Evolutionary conservation across 2,888 invertebrate genomes (phyloP).

Genomic region (Dichetophora obliterata): DNA sequence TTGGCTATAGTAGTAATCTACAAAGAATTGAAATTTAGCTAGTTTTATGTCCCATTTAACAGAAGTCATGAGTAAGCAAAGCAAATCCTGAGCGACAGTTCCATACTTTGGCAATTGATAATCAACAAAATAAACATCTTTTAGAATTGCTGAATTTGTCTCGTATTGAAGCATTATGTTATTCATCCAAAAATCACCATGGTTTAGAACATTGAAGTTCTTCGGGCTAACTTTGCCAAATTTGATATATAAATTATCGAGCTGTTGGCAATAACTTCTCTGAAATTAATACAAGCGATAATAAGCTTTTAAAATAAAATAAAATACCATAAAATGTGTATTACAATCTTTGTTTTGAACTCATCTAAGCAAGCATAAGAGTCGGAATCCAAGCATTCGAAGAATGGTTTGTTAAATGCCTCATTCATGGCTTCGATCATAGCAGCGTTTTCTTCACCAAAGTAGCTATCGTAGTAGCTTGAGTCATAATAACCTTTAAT

Average conservation of each 20-base stretch:
- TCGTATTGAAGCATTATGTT: constrained; percentile 65
- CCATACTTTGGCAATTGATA: constrained; percentile 63
- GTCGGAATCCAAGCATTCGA: constrained; percentile 52
- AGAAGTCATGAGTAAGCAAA: constrained; percentile 61
- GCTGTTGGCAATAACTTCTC: constrained; percentile 50
- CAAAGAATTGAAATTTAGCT: constrained; percentile 60
- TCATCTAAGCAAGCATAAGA: constrained; percentile 49
- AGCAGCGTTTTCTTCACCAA: constrained; percentile 46
- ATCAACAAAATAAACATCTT: constrained; percentile 61
- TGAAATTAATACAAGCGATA: constrained; percentile 29
- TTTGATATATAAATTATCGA: constrained; percentile 54
- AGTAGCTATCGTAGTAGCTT: constrained; percentile 46
- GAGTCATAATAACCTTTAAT: constrained; percentile 53
- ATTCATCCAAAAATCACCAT: constrained; percentile 65
- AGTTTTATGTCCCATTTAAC: constrained; percentile 56
- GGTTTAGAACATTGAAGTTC: constrained; percentile 59
- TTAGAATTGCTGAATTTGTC: constrained; percentile 45
- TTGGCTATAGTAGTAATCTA: constrained; percentile 59
- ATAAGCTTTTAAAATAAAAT: neutral
- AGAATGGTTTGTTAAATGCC: constrained; percentile 48
- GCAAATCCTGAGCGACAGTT: constrained; percentile 65
- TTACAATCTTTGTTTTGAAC: constrained; percentile 55
- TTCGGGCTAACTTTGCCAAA: constrained; percentile 48
- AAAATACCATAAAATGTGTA: constrained; percentile 13
- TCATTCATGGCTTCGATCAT: constrained; percentile 49